A percentile compares a stretch with the other conserved stretches of the same genome.
Conservation (phyloP, 2,888 invertebrate species). For the Tetropium fuscum region DNA sequence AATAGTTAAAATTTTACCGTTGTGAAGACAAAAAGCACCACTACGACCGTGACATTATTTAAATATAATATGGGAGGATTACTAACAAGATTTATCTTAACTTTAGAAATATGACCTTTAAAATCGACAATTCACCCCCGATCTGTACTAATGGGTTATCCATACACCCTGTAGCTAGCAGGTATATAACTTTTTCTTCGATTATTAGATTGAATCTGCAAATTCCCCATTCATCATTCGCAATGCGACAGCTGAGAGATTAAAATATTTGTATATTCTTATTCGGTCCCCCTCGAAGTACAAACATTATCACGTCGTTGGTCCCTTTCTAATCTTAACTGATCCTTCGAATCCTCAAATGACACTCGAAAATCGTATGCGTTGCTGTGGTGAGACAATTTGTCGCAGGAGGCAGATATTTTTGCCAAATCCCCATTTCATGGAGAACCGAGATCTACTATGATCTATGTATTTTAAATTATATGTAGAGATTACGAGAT, state of each 20-base stretch:
- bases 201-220: slow-evolving; percentile 4
- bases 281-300: slow-evolving; percentile 8
- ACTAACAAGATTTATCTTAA: too few species aligned
- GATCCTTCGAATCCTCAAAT: slow-evolving; percentile 10
- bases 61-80: too few species aligned
- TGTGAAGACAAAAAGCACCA: too few species aligned
- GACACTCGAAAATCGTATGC: slow-evolving; percentile 4
- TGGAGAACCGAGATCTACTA: too few species aligned
- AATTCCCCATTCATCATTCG: slow-evolving; percentile 12
- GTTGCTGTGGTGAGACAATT: not conserved
- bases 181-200: not conserved
- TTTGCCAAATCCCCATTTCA: not conserved
- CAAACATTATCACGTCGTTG: slow-evolving; percentile 14
- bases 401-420: not conserved
- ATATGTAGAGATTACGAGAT: too few species aligned
- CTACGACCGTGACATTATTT: too few species aligned
- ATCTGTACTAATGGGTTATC: too few species aligned
- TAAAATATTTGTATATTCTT: slow-evolving; percentile 21
- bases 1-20: too few species aligned
- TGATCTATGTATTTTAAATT: too few species aligned
- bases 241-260: slow-evolving; percentile 9
- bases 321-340: slow-evolving; percentile 19
- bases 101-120: too few species aligned
- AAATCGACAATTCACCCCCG: too few species aligned
- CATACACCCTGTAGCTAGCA: too few species aligned